Evolutionary conservation across 2,888 invertebrate species (phyloP).

Genomic region (Rhaphigaster nebulosa): DNA sequence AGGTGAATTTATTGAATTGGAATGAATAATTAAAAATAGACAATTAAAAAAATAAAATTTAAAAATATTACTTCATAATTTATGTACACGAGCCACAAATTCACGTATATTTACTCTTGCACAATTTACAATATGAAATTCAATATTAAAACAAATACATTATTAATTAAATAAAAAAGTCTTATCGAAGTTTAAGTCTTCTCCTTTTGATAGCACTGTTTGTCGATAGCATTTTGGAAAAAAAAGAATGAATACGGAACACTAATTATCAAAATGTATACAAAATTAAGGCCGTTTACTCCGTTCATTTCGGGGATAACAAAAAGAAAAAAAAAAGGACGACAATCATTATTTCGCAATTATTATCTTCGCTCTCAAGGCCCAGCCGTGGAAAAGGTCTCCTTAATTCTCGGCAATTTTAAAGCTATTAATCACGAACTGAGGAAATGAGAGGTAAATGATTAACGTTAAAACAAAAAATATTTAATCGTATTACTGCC

Average conservation of each 20-base stretch:
- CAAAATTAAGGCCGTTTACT: background rate
- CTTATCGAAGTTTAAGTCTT: background rate
- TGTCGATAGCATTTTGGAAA: background rate
- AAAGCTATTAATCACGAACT: background rate
- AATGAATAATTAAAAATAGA: too few species aligned
- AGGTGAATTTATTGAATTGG: too few species aligned
- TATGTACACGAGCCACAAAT: too few species aligned
- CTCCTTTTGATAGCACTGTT: background rate
- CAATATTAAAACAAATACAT: too few species aligned
- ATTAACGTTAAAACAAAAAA: background rate
- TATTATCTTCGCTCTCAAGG: slow-evolving; percentile 36
- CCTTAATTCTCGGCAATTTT: slow-evolving; percentile 52
- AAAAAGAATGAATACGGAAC: background rate
- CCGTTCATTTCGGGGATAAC: background rate
- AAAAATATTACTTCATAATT: too few species aligned
- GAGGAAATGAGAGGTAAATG: background rate
- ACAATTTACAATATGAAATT: too few species aligned
- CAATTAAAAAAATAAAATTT: too few species aligned
- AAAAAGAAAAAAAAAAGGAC: background rate
- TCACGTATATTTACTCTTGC: too few species aligned
- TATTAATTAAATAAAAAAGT: too few species aligned
- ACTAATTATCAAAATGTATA: background rate
- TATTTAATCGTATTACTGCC: background rate
- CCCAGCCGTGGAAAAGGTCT: slow-evolving; percentile 53
- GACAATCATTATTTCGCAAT: slow-evolving; percentile 50